Base-by-base conservation (phyloP, 2,888 invertebrate species). In the Rotaria macrura region DNA sequence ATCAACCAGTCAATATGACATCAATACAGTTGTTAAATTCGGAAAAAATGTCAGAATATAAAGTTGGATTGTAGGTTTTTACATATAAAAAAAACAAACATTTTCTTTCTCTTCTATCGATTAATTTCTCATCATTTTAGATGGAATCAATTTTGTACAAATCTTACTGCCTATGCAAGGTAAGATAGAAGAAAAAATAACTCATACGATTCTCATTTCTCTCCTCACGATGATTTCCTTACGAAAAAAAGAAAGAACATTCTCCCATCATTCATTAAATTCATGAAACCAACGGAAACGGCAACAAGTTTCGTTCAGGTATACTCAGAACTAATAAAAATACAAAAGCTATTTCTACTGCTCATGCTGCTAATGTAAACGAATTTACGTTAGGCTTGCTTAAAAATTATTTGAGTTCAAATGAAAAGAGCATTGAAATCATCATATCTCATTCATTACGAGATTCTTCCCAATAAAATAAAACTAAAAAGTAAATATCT, bases 91-190 rank as follows among this genome's bases (percentile, higher is more conserved):
- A 12, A 38, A 3, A 0, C 25, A 2, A n/a, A n/a, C n/a, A n/a
- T n/a, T 23, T 79, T 23, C 23, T 40, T 74, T 17, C 7, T 1
- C 17, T 23, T 40, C 3, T 43, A 40, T 14, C 0, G 17, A 17
- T 49, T 4, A 49, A 49, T 49, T 49, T 49, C 4, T 17, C 12
- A 17, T 12, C 4, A 20, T 79, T 43, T 25, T 79, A 79, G 79
- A 43, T 79, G 79, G 79, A 79, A 79, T 79, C 79, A 79, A 43
- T 79, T 79, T 43, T 79, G 79, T 79, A 79, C 79, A 79, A 25
- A 43, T 79, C 79, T 79, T 43, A 79, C 79, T 6, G 9, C 23
- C 79, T 79, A 79, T 79, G 79, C 79, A 79, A 79, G 43, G 79
- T 79, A 43, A 43, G 79, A 79, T 43, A 25, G 0, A n/a, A 0